phyloP scores from a whole-genome alignment of 2,113 vertebrate genomes.

The Azemiops feae region DNA sequence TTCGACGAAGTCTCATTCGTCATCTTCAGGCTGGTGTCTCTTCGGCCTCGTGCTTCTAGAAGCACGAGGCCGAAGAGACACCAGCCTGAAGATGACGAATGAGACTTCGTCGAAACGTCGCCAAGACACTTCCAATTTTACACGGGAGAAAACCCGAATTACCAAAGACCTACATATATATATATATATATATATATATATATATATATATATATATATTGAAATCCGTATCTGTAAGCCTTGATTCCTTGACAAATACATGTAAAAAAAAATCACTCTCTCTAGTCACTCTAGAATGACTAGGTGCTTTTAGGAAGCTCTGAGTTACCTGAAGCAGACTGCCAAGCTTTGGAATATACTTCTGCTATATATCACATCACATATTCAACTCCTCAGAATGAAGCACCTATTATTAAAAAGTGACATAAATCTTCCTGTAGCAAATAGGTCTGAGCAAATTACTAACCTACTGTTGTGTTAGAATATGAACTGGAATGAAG shows the following conservation, averaged over 20 bases:
- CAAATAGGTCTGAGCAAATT: neutral
- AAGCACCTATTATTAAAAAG: neutral
- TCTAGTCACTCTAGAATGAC: neutral
- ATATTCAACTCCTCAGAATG: neutral
- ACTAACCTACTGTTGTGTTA: neutral
- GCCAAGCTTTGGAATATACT: neutral
- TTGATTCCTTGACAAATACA: neutral
- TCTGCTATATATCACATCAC: neutral
- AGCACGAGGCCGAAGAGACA: no score
- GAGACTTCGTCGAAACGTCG: no score
- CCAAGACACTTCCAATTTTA: no score
- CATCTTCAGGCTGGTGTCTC: no score
- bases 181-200: no score
- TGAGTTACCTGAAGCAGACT: neutral
- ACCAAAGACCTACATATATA: no score
- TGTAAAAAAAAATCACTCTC: neutral
- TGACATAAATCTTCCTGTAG: neutral
- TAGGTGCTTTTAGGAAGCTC: neutral
- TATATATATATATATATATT: no score
- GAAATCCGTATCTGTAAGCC: neutral
- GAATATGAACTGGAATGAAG: neutral
- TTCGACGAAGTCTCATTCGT: no score
- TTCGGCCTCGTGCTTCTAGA: no score
- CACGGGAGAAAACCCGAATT: no score
- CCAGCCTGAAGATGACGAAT: no score